Base-by-base conservation (phyloP, 2,113 vertebrate genomes). In the Misgurnus mizolepis region DNA sequence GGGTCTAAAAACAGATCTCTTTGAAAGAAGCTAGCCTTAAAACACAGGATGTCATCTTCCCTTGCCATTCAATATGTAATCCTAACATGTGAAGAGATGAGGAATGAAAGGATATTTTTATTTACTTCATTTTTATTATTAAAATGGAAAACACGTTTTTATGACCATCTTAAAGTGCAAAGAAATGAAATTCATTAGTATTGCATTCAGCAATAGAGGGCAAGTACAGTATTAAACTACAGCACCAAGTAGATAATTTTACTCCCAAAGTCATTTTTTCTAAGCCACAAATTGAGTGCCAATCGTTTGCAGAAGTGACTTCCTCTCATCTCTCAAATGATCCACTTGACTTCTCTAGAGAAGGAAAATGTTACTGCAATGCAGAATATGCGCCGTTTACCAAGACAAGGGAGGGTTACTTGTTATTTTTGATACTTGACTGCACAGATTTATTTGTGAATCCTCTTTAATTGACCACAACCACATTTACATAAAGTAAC, bases 341-440 rank as follows among this genome's bases (percentile, higher is more conserved):
- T 91, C 76, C 56, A 88, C 88, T 92, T 88, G 91, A 91, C 89
- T 93, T 93, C 92, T 93, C 92, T 92, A 93, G 92, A 93, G 91
- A 93, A 93, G 92, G 90, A 86, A 84, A 91, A 80, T 67, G 89
- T 93, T 92, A 89, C 92, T 93, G 91, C 92, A 93, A 92, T 93
- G 92, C 92, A 93, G 92, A 90, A 91, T 92, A 91, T 89, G 89
- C 91, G 89, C 91, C 88, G 83, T 91, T 90, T 83, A 86, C 56
- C 76, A 61, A 89, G 88, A 90, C 87, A 79, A 68, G 85, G 85
- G 88, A 90, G 88, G 89, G 86, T 92, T 66, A 77, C 65, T 67
- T 90, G 88, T 91, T 91, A 89, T 88, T 91, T 93, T 92, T 91
- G 89, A 92, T 92, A 91, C 87, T 86, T 85, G 82, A 88, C 83